Base-by-base conservation (phyloP, 2,113 vertebrate genomes). In the Meriones unguiculatus region DNA sequence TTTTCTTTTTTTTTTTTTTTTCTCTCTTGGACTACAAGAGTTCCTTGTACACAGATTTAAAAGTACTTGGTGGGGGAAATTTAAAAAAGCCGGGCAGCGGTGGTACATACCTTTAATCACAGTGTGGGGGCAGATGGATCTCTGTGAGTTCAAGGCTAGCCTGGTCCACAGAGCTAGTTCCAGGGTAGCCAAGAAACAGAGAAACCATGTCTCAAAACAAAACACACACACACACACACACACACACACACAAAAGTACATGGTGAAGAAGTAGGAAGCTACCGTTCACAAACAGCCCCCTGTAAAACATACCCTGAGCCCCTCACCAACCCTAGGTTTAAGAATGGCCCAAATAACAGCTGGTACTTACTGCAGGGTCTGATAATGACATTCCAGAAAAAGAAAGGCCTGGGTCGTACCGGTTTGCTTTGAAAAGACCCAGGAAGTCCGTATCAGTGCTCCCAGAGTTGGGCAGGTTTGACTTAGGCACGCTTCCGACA, bases 331-430 rank as follows among this genome's bases (percentile, higher is more conserved):
- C 35, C 81, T 35, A 14, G 62, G 35, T 73, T 87, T 90, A 70
- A 41, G 78, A 89, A 69, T 8, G 86, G 18, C 62, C 41, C 72
- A 67, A 89, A 11, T 86, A 22, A 94, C 10, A 50, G n/a, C 82
- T 80, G 50, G 70, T 98, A 98, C 98, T 98, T 96, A 99, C 99
- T 98, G 98, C 98, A 81, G 97, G 5, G 57, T 98, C 97, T 97
- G 97, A 96, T 20, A 98, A 97, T 95, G 97, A 97, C 76, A 98
- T 95, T 91, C 97, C 97, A 96, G 98, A 97, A 38, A 93, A 67
- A 30, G 98, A 90, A 38, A 97, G 64, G 94, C 94, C 97, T 67
- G 98, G 95, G 98, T 98, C 98, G 38, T 98, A 98, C 50, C 96
- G 93, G 94, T 85, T 98, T 86, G 97, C 64, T 93, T 98, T 97